A percentile compares a stretch with the other conserved stretches of the same genome.
Evolutionary conservation across 2,888 invertebrate species (phyloP).

Genomic region (Cancer borealis): DNA sequence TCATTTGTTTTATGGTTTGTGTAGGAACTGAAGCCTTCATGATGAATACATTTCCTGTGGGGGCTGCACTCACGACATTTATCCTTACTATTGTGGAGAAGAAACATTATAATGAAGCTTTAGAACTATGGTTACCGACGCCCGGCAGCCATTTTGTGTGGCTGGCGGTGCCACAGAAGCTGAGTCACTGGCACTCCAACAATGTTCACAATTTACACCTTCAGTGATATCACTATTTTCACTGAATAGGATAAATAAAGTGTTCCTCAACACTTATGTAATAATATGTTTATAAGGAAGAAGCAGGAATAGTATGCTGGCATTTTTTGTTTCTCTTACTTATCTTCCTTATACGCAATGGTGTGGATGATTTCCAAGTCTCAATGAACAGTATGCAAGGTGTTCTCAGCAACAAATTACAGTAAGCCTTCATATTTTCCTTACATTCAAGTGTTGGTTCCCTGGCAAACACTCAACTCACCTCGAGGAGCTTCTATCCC

Average conservation of each 20-base stretch:
- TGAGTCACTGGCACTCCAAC: not conserved
- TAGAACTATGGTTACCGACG: not conserved
- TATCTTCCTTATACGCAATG: not conserved
- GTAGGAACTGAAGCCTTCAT: not conserved
- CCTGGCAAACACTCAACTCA: not conserved
- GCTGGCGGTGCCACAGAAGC: not conserved
- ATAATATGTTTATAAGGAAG: not conserved
- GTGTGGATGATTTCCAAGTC: not conserved
- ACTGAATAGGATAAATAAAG: no score
- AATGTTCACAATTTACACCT: no score
- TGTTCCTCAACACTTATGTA: no score
- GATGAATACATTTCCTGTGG: not conserved
- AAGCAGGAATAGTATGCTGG: not conserved
- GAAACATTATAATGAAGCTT: not conserved
- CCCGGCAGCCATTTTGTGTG: constrained; percentile 8
- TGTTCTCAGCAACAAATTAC: not conserved
- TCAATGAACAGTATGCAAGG: not conserved
- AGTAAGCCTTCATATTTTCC: not conserved
- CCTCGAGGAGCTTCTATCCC: not conserved
- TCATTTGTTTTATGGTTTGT: not conserved
- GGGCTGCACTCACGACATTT: not conserved
- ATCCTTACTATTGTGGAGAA: not conserved
- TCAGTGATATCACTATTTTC: no score
- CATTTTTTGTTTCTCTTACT: not conserved
- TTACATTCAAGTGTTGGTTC: not conserved